Evolutionary conservation across 2,888 invertebrate genomes (phyloP).

Genomic region (Drosophila yooni): DNA sequence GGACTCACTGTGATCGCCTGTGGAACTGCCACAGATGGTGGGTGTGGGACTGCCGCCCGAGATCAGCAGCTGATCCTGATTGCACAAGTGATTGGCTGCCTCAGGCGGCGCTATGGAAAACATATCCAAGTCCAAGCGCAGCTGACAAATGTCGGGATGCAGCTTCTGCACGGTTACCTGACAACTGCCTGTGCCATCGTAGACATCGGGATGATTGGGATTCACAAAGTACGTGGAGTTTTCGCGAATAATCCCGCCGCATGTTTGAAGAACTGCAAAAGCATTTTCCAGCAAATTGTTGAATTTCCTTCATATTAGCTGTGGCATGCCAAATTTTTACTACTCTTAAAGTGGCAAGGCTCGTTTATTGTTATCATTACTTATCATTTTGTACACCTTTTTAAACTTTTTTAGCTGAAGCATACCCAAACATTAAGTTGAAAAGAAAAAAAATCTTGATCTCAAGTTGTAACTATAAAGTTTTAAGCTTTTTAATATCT

Average conservation of each 20-base stretch:
- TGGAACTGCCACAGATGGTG: slow-evolving; percentile 92
- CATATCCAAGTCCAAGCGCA: slow-evolving; percentile 92
- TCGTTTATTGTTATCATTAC: neutral
- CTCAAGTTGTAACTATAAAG: too few relatives aligned
- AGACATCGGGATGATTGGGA: slow-evolving; percentile 90
- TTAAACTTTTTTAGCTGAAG: too few relatives aligned
- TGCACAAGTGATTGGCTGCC: slow-evolving; percentile 90
- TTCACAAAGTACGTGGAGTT: slow-evolving; percentile 96
- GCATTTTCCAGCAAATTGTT: neutral
- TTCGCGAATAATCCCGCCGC: slow-evolving; percentile 91
- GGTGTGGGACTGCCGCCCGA: slow-evolving; percentile 93
- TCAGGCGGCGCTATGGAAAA: slow-evolving; percentile 92
- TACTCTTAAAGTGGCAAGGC: neutral
- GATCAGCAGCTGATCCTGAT: slow-evolving; percentile 93
- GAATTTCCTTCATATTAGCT: neutral
- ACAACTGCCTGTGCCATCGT: slow-evolving; percentile 93
- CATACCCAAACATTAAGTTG: too few relatives aligned
- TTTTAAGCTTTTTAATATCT: too few relatives aligned
- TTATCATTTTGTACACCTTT: neutral
- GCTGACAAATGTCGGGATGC: slow-evolving; percentile 92
- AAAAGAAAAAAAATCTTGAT: too few relatives aligned
- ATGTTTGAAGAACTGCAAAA: slow-evolving; percentile 89
- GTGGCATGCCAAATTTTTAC: neutral
- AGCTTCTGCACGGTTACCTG: slow-evolving; percentile 92
- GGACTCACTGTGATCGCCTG: slow-evolving; percentile 91